These are phyloP conservation scores for Caenorhabditis plicata DNA, from an alignment of 2,888 invertebrate species.

Conservation along the genomic window DNA sequence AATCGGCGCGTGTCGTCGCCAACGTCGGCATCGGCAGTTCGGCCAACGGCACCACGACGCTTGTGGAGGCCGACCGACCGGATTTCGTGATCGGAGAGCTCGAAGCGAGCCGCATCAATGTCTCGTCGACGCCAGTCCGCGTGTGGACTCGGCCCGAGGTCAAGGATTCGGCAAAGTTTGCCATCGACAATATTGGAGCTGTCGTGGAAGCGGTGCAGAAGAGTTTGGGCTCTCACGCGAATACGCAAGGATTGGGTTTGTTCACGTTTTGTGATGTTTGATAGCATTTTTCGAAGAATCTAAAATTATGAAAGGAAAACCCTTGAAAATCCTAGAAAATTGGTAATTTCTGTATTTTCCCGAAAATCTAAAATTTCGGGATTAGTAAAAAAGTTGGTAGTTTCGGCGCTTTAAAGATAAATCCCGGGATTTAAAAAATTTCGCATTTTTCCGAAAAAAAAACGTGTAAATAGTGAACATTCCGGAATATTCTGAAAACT, in stretches of 20 bases:
- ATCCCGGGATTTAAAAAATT: too few relatives aligned
- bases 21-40: constrained; percentile 15
- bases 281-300: not conserved
- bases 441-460: too few relatives aligned
- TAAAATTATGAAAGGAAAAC: not conserved
- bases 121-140: constrained; percentile 66
- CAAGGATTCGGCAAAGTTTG: constrained; percentile 74
- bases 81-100: constrained; percentile 33
- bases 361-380: too few relatives aligned
- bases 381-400: too few relatives aligned
- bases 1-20: constrained; percentile 19
- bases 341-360: too few relatives aligned
- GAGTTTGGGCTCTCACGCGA: constrained; percentile 82
- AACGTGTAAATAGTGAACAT: too few relatives aligned
- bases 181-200: constrained; percentile 71
- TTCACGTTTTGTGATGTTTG: not conserved
- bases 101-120: constrained; percentile 9
- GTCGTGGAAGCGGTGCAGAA: constrained; percentile 71
- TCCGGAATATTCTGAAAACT: too few relatives aligned
- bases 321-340: too few relatives aligned
- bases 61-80: constrained; percentile 16
- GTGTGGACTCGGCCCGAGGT: constrained; percentile 71
- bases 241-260: constrained; percentile 82
- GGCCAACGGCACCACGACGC: not conserved
- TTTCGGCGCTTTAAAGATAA: too few relatives aligned